Percentiles rank a stretch among this genome's conserved stretches.
Conservation (phyloP, 2,113 vertebrate species). For the Gnathonemus echidnorhynchus region DNA sequence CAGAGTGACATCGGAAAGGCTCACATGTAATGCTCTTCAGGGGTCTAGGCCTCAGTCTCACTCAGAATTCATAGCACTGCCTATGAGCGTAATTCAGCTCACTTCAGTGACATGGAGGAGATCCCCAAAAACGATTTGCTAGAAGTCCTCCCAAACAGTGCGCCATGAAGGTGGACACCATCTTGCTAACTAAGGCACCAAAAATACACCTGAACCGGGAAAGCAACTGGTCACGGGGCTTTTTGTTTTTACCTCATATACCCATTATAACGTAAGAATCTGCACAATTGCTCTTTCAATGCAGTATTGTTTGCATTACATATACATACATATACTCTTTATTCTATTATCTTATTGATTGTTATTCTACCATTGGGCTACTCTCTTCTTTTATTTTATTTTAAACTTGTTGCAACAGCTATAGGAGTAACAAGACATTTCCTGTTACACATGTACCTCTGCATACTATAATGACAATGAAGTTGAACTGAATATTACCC, state of each 20-base stretch:
- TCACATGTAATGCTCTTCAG: not conserved
- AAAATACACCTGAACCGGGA: not conserved
- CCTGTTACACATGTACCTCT: not conserved
- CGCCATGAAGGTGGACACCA: not conserved
- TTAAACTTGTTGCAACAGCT: not conserved
- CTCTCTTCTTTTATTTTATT: not conserved
- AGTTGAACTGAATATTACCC: not conserved
- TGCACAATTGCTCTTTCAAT: not conserved
- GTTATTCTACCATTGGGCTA: not conserved
- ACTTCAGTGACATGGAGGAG: not conserved
- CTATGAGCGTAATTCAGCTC: not conserved
- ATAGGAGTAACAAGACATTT: not conserved
- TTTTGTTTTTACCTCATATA: not conserved
- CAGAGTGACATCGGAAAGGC: not conserved
- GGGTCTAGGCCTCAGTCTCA: not conserved
- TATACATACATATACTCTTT: not conserved
- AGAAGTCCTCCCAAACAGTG: not conserved
- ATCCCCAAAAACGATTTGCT: not conserved
- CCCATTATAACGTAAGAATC: not conserved
- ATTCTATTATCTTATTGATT: not conserved
- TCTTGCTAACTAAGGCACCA: not conserved
- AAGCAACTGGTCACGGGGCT: not conserved
- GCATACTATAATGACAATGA: not conserved
- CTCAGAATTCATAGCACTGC: not conserved
- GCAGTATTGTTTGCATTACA: too few species aligned